These are phyloP conservation scores for Sinohyriopsis cumingii DNA, from an alignment of 2,888 invertebrate species.

Conservation along the genomic window DNA sequence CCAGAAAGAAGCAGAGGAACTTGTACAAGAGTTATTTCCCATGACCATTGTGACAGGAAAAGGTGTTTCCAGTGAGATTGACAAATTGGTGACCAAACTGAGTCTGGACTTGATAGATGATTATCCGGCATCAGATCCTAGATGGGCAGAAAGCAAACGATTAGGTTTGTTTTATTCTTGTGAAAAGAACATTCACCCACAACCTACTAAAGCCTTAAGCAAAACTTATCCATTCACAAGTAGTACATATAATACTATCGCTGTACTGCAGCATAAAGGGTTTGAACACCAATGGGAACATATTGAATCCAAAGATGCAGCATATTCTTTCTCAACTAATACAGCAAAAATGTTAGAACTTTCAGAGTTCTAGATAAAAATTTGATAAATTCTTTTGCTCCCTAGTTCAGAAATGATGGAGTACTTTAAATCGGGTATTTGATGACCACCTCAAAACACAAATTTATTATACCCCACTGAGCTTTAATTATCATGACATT, in stretches of 20 bases:
- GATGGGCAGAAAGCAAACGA: slow-evolving; percentile 77
- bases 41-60: slow-evolving; percentile 16
- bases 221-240: neutral
- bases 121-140: slow-evolving; percentile 89
- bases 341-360: too few species aligned
- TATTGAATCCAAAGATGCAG: neutral
- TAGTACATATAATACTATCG: neutral
- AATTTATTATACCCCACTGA: too few species aligned
- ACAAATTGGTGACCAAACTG: slow-evolving; percentile 79
- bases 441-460: too few species aligned
- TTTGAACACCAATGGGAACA: neutral
- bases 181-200: neutral
- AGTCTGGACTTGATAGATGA: slow-evolving; percentile 89
- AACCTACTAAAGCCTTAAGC: neutral
- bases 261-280: neutral
- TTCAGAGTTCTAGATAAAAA: too few species aligned
- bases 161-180: slow-evolving; percentile 48
- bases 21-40: slow-evolving; percentile 74
- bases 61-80: slow-evolving; percentile 72
- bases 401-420: too few species aligned
- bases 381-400: too few species aligned
- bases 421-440: too few species aligned
- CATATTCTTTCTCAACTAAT: neutral
- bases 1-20: slow-evolving; percentile 71
- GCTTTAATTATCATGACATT: too few species aligned